Conservation (phyloP, 37 sponge, comb jelly and placozoan genomes). For the Halichondria panicea region DNA sequence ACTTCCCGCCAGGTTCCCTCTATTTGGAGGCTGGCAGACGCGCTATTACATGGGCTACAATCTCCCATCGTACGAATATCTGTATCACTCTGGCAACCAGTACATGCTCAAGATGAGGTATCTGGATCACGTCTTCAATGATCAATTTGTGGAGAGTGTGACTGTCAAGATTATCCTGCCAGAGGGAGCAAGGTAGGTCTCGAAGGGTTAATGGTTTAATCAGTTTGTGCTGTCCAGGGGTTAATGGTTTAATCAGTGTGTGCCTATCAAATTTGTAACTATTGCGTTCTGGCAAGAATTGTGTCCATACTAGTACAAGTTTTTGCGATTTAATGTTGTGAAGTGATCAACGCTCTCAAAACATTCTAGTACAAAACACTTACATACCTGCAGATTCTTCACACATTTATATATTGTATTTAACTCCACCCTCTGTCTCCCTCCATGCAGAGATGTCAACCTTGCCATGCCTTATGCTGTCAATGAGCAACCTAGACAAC, state of each 20-base stretch:
- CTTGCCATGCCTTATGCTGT: slow-evolving; percentile 57
- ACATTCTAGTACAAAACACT: too few species aligned
- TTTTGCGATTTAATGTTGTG: too few species aligned
- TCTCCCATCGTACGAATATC: slow-evolving; percentile 89
- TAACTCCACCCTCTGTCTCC: not conserved
- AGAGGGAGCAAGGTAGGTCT: slow-evolving; percentile 84
- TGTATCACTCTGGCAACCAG: slow-evolving; percentile 70
- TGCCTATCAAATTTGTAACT: too few species aligned
- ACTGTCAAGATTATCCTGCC: slow-evolving; percentile 81
- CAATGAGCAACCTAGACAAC: slow-evolving; percentile 19
- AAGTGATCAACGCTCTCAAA: too few species aligned
- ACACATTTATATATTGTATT: too few species aligned
- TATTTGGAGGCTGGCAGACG: slow-evolving; percentile 99
- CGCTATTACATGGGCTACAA: slow-evolving; percentile 94
- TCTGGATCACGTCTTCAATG: slow-evolving; percentile 91
- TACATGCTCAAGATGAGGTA: slow-evolving; percentile 82
- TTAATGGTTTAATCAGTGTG: too few species aligned
- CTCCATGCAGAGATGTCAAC: slow-evolving; percentile 47
- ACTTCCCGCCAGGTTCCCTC: slow-evolving; percentile 72
- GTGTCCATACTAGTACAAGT: too few species aligned
- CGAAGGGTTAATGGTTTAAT: too few species aligned
- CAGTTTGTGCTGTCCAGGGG: too few species aligned
- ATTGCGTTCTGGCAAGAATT: too few species aligned
- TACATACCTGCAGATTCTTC: too few species aligned
- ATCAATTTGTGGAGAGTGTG: slow-evolving; percentile 73